Evolutionary conservation across 2,888 invertebrate genomes (phyloP).

Genomic region (Ptychoptera albimana): DNA sequence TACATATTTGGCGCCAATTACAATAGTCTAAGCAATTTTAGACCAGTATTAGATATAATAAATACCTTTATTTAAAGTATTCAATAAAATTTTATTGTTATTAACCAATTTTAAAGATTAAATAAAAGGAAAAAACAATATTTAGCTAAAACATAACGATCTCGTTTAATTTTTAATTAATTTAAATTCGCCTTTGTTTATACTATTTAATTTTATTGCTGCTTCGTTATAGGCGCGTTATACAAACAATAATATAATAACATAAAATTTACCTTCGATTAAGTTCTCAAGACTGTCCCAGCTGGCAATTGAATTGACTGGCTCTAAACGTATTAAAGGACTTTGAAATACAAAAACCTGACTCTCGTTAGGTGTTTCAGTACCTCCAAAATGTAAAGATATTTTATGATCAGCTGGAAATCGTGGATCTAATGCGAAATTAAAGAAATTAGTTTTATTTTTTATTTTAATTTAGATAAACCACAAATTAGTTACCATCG

Average conservation of each 20-base stretch:
- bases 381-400: constrained; percentile 13
- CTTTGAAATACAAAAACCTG: constrained; percentile 15
- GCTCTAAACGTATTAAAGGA: constrained; percentile 16
- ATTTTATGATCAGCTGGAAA: constrained; percentile 17
- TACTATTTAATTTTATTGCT: neutral
- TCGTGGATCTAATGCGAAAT: constrained; percentile 13
- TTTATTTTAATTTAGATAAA: neutral
- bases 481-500: constrained; percentile 40
- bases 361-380: constrained; percentile 8
- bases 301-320: constrained; percentile 11
- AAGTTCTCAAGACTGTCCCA: constrained; percentile 16
- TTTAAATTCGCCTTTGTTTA: neutral
- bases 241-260: neutral
- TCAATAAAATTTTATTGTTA: no score
- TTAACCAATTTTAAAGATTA: no score
- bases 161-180: no score
- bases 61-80: no score
- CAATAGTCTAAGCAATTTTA: no score
- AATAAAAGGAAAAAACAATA: no score
- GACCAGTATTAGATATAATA: no score
- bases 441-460: neutral
- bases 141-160: no score
- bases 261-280: constrained; percentile 14
- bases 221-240: neutral
- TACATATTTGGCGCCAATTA: no score